Conservation (phyloP, 64 coral and sea anemone species). For the Dendronephthya gigantea region DNA sequence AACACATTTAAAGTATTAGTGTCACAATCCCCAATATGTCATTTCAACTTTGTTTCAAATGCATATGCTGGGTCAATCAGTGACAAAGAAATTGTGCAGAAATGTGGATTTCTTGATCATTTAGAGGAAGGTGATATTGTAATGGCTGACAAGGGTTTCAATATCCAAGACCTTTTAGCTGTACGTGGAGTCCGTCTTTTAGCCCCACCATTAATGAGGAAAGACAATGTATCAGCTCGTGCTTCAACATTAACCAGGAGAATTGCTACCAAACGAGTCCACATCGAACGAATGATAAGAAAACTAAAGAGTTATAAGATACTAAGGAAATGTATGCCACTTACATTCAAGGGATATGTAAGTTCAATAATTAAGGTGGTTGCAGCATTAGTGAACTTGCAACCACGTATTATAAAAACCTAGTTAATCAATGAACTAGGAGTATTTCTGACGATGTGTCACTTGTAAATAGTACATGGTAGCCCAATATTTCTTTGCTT, state of each 20-base stretch:
- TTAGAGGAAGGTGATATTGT: background rate
- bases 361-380: background rate
- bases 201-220: background rate
- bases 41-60: constrained; percentile 15
- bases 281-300: background rate
- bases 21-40: constrained; percentile 3
- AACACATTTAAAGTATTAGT: constrained; percentile 9
- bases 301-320: background rate
- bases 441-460: background rate
- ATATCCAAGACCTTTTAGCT: constrained; percentile 14
- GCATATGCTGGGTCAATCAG: background rate
- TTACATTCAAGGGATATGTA: constrained; percentile 14
- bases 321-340: background rate
- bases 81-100: background rate
- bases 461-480: background rate
- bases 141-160: constrained; percentile 11
- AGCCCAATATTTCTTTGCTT: background rate
- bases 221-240: background rate
- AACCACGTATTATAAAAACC: background rate
- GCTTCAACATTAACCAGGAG: background rate
- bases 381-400: constrained; percentile 16
- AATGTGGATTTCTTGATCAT: background rate
- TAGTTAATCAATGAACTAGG: background rate
- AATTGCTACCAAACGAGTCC: background rate
- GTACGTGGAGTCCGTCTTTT: background rate